phyloP scores from a whole-genome alignment of 2,113 vertebrate genomes.

The Edolisoma coerulescens region DNA sequence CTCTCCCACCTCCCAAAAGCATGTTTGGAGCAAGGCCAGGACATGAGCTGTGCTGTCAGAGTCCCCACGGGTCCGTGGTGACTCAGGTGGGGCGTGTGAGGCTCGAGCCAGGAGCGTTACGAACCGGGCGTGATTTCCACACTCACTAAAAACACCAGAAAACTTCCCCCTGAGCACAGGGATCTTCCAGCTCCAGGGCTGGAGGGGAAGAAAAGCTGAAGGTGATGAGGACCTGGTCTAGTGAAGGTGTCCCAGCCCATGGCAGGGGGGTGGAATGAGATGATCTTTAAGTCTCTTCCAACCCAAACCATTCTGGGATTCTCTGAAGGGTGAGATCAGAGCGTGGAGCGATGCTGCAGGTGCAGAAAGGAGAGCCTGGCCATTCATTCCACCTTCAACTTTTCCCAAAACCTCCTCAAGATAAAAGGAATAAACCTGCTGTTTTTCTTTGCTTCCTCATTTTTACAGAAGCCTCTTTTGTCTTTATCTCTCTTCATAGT shows the following conservation, averaged over 20 bases:
- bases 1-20: not conserved
- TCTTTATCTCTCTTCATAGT: not conserved
- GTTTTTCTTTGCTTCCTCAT: not conserved
- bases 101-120: accelerated
- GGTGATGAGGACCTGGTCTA: not conserved
- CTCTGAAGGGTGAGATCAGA: not conserved
- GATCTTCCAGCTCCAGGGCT: not conserved
- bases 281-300: not conserved
- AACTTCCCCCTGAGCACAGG: not conserved
- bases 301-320: not conserved
- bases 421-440: not conserved
- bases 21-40: not conserved
- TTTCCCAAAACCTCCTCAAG: not conserved
- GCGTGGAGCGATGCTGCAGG: not conserved
- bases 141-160: not conserved
- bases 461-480: not conserved
- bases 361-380: not conserved
- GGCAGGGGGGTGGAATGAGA: not conserved
- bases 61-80: accelerated
- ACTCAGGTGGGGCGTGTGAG: not conserved
- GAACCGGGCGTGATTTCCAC: not conserved
- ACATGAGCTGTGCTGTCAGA: not conserved
- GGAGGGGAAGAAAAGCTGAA: not conserved
- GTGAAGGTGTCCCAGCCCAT: not conserved
- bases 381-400: not conserved